Evolutionary conservation across 37 sponge, comb jelly and placozoan genomes (phyloP), one percentile per base, ranked within the genome.

Genomic region (Aplysina aerophoba): DNA sequence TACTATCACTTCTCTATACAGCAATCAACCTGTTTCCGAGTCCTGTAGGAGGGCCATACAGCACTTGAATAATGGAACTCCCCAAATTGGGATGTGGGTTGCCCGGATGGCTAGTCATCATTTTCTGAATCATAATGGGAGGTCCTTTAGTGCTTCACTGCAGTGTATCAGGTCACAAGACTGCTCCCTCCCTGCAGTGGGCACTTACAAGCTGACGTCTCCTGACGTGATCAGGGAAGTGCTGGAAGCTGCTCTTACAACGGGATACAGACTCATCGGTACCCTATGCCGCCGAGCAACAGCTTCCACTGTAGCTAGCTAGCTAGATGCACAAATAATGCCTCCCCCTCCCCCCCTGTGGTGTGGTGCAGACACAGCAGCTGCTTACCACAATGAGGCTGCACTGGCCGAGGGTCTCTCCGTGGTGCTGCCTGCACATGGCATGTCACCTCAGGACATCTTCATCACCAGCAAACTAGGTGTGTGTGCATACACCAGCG

Each of bases 381-480:
- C 84, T 41, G 84, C 84, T 50, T 91, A 91, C 30, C 56, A 44
- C n/a, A 91, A 91, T 64, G 91, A 91, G 44, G 39, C 25, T 17
- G 50, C 41, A 15, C 59, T 91, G 24, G 80, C 80, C 14, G 67
- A 87, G 20, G 83, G 74, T 12, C 58, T 90, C 37, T 22, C 55
- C 38, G 56, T 69, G 17, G 65, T 81, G 55, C 81, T 81, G 8
- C 83, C 86, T 25, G 82, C 72, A 21, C 79, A 84, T 20, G 35
- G 25, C 59, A 22, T 90, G 30, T 66, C 63, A 28, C 54, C 72
- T 57, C 35, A 79, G 41, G 84, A 90, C 27, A 41, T 88, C 22
- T 77, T 92, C 33, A 62, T 92, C 36, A 88, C 89, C 38, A 92
- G 80, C 60, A 92, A 92, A 85, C 83, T 92, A 55, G 89, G 89